Evolutionary conservation across 2,113 vertebrate species (phyloP).

Genomic region (Cyrtonyx montezumae): DNA sequence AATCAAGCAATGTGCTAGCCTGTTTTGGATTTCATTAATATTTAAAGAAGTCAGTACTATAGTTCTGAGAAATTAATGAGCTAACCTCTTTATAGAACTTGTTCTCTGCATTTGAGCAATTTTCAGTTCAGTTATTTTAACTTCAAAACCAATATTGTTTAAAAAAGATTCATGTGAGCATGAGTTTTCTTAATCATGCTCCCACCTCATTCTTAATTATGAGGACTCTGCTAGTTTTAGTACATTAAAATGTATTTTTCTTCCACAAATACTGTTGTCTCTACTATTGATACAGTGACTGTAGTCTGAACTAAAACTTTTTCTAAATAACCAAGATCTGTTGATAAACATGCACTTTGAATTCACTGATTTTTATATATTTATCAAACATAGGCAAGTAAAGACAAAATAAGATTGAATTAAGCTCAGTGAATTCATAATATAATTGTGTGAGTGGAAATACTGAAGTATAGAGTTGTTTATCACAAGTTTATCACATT

Average conservation of each 20-base stretch:
- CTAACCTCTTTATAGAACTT: background rate
- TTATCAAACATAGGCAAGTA: background rate
- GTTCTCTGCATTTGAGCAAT: background rate
- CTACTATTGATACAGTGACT: background rate
- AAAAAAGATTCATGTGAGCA: background rate
- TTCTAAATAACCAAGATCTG: background rate
- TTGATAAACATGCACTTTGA: background rate
- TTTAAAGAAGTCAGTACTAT: background rate
- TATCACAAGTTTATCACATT: background rate
- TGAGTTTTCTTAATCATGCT: background rate
- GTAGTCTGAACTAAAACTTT: background rate
- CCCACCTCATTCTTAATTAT: background rate
- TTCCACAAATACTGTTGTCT: background rate
- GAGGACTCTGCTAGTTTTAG: background rate
- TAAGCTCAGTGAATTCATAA: background rate
- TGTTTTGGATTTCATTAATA: background rate
- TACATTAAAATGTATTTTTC: background rate
- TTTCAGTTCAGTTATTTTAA: background rate
- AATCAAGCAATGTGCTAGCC: background rate
- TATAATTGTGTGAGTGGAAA: background rate
- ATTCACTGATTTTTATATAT: background rate
- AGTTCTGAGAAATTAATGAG: background rate
- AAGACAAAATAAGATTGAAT: background rate
- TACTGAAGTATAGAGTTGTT: background rate
- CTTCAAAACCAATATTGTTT: background rate